Evolutionary conservation across 2,888 invertebrate species (phyloP).

Genomic region (Bombyx huttoni): DNA sequence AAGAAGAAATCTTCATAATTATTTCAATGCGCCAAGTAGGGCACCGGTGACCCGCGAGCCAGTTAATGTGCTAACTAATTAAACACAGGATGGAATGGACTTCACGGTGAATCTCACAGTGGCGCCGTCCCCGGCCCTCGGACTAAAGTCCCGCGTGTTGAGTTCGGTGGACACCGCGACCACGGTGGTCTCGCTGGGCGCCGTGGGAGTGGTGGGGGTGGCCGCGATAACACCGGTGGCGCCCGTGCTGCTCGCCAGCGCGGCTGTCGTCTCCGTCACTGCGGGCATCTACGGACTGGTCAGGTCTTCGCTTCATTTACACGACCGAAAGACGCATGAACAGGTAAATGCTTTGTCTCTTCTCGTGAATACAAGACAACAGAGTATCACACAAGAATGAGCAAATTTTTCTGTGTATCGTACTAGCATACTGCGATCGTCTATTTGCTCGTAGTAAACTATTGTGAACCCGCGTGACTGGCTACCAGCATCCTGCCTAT

Average conservation of each 20-base stretch:
- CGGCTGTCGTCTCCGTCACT: constrained; percentile 51
- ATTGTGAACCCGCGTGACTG: no score
- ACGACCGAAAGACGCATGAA: constrained; percentile 60
- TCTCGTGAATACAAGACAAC: no score
- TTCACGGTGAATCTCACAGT: constrained; percentile 52
- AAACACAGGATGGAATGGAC: constrained; percentile 33
- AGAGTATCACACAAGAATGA: no score
- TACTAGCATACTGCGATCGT: no score
- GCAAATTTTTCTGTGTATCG: no score
- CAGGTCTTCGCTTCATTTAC: constrained; percentile 56
- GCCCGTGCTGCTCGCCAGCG: constrained; percentile 57
- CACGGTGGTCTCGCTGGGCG: constrained; percentile 50
- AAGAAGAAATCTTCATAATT: no score
- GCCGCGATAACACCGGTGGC: constrained; percentile 65
- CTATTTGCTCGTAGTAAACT: no score
- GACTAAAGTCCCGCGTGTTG: constrained; percentile 45
- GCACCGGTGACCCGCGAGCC: no score
- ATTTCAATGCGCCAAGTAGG: no score
- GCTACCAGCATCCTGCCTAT: no score
- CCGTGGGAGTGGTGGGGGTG: constrained; percentile 64
- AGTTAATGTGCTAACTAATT: neutral
- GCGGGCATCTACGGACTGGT: constrained; percentile 68
- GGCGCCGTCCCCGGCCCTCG: constrained; percentile 47
- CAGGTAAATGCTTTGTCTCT: constrained; percentile 23
- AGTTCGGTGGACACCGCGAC: constrained; percentile 53